phyloP scores from a whole-genome alignment of 2,888 invertebrate genomes.

The Lapara coniferarum region DNA sequence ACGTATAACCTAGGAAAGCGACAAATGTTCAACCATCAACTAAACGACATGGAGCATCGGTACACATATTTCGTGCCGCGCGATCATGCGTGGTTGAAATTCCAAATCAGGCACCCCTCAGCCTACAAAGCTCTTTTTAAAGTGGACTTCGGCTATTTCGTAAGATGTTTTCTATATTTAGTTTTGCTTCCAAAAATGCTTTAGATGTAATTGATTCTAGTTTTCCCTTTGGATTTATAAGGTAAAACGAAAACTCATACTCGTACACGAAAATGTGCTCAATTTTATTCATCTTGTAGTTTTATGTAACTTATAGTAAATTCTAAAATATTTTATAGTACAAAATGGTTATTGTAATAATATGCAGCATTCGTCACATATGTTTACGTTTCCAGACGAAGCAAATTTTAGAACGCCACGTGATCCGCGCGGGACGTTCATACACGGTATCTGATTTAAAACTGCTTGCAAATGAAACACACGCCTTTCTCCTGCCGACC shows the following conservation, averaged over 20 bases:
- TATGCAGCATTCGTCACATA: background rate
- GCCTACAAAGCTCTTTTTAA: slow-evolving; percentile 93
- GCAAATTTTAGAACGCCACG: slow-evolving; percentile 93
- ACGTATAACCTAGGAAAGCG: slow-evolving; percentile 90
- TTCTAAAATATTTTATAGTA: too few species aligned
- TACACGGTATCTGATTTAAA: slow-evolving; percentile 92
- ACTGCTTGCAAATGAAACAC: slow-evolving; percentile 86
- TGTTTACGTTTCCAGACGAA: slow-evolving; percentile 84
- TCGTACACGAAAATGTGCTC: background rate
- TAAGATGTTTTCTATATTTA: slow-evolving; percentile 59
- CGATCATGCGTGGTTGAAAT: slow-evolving; percentile 94
- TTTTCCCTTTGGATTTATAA: background rate
- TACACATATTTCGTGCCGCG: slow-evolving; percentile 97
- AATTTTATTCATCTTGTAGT: background rate
- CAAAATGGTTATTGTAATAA: background rate
- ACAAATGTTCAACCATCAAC: slow-evolving; percentile 89
- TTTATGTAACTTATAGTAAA: background rate
- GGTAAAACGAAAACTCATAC: background rate
- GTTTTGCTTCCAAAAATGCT: background rate
- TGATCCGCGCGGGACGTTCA: slow-evolving; percentile 90
- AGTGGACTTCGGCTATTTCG: slow-evolving; percentile 91
- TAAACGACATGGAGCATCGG: slow-evolving; percentile 89
- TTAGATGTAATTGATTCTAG: background rate
- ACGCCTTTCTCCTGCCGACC: slow-evolving; percentile 87
- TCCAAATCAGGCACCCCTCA: slow-evolving; percentile 89